These are phyloP conservation scores for Lasiurus borealis DNA, from an alignment of 2,113 vertebrate species.

Conservation along the genomic window DNA sequence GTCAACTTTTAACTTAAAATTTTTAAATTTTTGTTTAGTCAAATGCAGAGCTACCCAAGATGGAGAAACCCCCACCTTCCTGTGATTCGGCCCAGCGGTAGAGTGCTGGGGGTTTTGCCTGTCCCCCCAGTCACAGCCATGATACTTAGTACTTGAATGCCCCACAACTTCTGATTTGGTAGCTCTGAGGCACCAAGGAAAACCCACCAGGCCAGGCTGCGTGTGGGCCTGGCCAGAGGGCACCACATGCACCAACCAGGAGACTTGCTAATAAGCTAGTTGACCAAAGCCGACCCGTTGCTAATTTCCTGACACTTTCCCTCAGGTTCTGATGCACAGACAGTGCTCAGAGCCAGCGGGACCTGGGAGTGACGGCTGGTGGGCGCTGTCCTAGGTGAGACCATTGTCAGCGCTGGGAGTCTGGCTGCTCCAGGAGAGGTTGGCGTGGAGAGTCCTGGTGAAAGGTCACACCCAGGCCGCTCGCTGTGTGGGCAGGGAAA, in stretches of 20 bases:
- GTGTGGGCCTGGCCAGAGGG: accelerated
- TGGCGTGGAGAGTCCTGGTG: accelerated
- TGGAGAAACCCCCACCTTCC: neutral
- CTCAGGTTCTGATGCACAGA: too few species aligned
- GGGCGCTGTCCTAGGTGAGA: neutral
- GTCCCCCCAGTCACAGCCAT: neutral
- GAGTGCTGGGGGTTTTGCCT: neutral
- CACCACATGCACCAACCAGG: accelerated
- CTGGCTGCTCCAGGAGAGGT: accelerated
- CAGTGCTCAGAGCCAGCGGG: neutral
- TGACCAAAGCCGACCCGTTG: neutral
- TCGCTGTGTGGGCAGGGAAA: accelerated
- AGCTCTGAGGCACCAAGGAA: neutral
- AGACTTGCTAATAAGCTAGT: neutral
- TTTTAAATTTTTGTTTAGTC: conserved; percentile 47
- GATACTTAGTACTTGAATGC: neutral
- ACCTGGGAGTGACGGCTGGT: neutral
- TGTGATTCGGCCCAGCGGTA: neutral
- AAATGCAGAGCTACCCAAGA: neutral
- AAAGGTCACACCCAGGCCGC: neutral
- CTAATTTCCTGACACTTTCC: neutral
- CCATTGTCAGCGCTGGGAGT: accelerated
- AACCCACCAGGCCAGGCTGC: neutral
- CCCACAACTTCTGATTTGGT: neutral
- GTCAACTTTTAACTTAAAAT: conserved; percentile 67